phyloP scores from a whole-genome alignment of 2,888 invertebrate genomes.

The Caenorhabditis sp. region DNA sequence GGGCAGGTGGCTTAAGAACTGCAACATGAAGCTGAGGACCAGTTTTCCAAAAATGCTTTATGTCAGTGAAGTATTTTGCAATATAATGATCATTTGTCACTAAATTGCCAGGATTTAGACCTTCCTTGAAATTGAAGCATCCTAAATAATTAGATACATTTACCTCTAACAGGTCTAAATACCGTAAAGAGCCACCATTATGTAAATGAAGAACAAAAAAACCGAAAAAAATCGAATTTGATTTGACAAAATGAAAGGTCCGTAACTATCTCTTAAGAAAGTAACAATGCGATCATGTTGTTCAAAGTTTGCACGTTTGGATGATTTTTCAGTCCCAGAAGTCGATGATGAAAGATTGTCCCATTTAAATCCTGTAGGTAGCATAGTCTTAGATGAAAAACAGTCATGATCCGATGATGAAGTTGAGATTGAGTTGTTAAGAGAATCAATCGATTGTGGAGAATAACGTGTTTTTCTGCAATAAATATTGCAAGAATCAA shows the following conservation, averaged over 20 bases:
- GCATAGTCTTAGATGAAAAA: slow-evolving; percentile 63
- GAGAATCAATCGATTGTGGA: no score
- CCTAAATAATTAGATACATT: slow-evolving; percentile 50
- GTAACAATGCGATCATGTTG: slow-evolving; percentile 56
- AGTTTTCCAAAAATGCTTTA: slow-evolving; percentile 80
- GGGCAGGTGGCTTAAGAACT: slow-evolving; percentile 78
- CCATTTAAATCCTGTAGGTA: slow-evolving; percentile 46
- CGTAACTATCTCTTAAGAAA: slow-evolving; percentile 78
- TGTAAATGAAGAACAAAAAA: slow-evolving; percentile 72
- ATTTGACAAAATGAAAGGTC: slow-evolving; percentile 77
- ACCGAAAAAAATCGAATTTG: slow-evolving; percentile 66
- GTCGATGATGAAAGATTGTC: neutral
- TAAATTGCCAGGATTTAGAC: slow-evolving; percentile 81
- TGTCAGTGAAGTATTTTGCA: slow-evolving; percentile 78
- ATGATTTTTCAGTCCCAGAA: neutral
- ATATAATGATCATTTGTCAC: slow-evolving; percentile 82
- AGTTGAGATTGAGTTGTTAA: no score
- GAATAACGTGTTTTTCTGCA: no score
- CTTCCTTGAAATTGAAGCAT: slow-evolving; percentile 86
- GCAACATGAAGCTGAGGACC: slow-evolving; percentile 81
- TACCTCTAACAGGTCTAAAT: no score
- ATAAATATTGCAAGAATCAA: no score
- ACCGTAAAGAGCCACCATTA: slow-evolving; percentile 70
- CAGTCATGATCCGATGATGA: slow-evolving; percentile 59
- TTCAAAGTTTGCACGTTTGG: neutral